Evolutionary conservation across 2,113 vertebrate species (phyloP).

Genomic region (Nycticryphes semicollaris): DNA sequence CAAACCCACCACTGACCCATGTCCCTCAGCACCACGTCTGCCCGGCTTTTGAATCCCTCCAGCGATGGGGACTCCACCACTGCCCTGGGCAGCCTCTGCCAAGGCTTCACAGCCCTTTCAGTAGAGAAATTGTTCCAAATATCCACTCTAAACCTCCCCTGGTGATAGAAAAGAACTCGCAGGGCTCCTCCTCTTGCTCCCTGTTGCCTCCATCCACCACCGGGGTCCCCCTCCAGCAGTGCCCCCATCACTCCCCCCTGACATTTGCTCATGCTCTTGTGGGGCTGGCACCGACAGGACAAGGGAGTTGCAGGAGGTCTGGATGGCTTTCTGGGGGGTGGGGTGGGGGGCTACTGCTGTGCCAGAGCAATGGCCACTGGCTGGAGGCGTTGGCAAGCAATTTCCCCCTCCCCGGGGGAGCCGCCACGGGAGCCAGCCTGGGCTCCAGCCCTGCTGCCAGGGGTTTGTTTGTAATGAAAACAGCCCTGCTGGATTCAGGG

Average conservation of each 20-base stretch:
- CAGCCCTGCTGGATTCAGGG: neutral
- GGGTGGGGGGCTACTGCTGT: fast-evolving
- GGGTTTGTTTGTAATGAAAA: slow-evolving; percentile 5
- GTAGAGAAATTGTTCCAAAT: no score
- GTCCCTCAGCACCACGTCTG: no score
- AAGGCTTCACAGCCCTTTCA: no score
- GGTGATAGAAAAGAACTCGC: no score
- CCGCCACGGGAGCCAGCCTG: fast-evolving
- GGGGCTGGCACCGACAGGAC: neutral
- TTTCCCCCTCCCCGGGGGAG: neutral
- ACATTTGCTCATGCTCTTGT: neutral
- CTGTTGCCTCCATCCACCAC: neutral
- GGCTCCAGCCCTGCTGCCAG: neutral
- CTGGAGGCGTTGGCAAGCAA: neutral
- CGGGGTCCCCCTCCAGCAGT: neutral
- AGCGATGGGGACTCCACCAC: no score
- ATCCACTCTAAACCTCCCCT: no score
- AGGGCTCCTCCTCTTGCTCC: neutral
- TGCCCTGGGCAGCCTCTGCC: no score
- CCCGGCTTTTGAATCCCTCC: no score
- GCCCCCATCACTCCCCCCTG: neutral
- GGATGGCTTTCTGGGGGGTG: neutral
- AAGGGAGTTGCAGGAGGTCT: fast-evolving
- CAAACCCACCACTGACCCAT: no score
- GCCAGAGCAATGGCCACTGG: fast-evolving